Evolutionary conservation across 1,140 invertebrate species (phyloP).

Genomic region (Hyposmocoma kahamanoa): DNA sequence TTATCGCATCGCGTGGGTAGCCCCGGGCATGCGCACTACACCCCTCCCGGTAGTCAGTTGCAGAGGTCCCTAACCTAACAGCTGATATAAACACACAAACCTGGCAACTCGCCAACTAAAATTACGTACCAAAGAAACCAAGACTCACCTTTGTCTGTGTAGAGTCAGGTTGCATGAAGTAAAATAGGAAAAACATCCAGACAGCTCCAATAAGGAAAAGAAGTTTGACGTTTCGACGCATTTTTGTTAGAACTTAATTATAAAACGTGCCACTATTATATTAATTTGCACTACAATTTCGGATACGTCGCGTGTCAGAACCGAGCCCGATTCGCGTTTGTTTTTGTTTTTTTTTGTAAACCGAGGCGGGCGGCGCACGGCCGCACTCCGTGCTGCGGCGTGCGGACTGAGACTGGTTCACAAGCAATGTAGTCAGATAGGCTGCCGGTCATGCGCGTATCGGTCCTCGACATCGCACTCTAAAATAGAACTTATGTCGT

Average conservation of each 20-base stretch:
- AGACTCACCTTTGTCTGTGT: conserved; percentile 44
- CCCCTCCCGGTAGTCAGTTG: conserved; percentile 14
- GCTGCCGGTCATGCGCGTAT: conserved; percentile 54
- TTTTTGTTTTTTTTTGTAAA: conserved; percentile 24
- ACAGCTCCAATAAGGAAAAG: conserved; percentile 47
- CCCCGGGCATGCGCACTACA: conserved; percentile 43
- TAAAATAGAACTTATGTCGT: conserved; percentile 36
- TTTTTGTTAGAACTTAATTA: conserved; percentile 31
- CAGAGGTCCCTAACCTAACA: conserved; percentile 36
- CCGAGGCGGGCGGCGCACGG: conserved; percentile 42
- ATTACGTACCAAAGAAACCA: not conserved
- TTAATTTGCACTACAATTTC: conserved; percentile 7
- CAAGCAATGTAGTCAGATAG: not conserved
- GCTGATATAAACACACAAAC: conserved; percentile 49
- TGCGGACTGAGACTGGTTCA: conserved; percentile 37
- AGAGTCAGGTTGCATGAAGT: conserved; percentile 59
- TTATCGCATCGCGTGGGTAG: conserved; percentile 24
- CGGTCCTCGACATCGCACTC: conserved; percentile 32
- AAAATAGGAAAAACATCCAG: conserved; percentile 62
- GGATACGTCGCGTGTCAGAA: not conserved
- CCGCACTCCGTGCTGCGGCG: conserved; percentile 52
- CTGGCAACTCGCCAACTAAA: not conserved
- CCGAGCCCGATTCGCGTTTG: conserved; percentile 15
- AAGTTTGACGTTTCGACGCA: conserved; percentile 62
- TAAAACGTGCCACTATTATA: conserved; percentile 21